phyloP scores from a whole-genome alignment of 2,797 vertebrate genomes.

The Urophycis tenuis region DNA sequence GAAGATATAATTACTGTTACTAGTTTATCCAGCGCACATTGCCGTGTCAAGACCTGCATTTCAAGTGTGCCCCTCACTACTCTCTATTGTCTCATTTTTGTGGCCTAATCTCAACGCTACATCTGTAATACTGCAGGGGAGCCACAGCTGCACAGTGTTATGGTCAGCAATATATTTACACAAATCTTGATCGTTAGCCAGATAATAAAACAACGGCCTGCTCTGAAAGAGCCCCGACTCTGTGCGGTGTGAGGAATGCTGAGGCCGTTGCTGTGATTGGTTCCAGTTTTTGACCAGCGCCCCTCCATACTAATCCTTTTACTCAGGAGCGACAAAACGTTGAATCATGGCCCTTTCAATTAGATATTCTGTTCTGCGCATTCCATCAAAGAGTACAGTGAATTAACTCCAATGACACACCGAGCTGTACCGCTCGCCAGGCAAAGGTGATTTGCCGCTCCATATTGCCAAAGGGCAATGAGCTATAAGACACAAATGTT shows the following conservation, averaged over 20 bases:
- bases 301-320: background rate
- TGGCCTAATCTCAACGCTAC: background rate
- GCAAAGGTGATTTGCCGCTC: slow-evolving; percentile 33
- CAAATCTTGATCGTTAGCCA: background rate
- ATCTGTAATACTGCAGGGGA: background rate
- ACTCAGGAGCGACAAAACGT: background rate
- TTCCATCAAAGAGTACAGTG: background rate
- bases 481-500: slow-evolving; percentile 11
- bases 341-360: background rate
- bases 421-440: background rate
- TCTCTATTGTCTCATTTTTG: background rate
- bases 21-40: background rate
- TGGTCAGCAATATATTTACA: background rate
- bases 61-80: background rate
- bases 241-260: background rate
- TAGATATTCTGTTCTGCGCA: background rate
- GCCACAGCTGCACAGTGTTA: background rate
- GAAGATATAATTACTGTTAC: background rate
- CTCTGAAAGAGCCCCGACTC: background rate
- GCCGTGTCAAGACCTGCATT: background rate
- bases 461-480: slow-evolving; percentile 27
- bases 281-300: background rate
- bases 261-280: background rate
- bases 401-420: background rate
- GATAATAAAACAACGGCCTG: background rate